Evolutionary conservation across 2,797 vertebrate species (phyloP).

Genomic region (Apodemus agrarius): DNA sequence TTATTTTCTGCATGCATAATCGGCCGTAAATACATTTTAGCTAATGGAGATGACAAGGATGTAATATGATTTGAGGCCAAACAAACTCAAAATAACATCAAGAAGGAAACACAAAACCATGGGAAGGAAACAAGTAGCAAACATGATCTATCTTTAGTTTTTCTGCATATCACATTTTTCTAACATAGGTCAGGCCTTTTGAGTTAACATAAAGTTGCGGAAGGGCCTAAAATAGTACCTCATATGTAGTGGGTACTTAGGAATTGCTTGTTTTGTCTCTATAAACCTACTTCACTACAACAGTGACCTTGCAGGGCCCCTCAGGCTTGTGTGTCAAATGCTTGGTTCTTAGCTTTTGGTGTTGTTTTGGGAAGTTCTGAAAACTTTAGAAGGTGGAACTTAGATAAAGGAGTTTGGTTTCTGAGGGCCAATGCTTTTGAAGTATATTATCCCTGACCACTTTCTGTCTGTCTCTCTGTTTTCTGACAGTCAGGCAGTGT

Average conservation of each 20-base stretch:
- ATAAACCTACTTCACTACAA: not conserved
- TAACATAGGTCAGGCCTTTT: not conserved
- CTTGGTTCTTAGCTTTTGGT: not conserved
- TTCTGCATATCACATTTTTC: not conserved
- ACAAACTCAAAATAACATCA: constrained; percentile 77
- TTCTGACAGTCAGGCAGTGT: not conserved
- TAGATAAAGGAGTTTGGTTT: not conserved
- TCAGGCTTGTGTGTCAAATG: not conserved
- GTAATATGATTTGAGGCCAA: constrained; percentile 79
- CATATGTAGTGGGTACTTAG: not conserved
- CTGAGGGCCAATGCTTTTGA: not conserved
- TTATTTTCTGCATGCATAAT: constrained; percentile 84
- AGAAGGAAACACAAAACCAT: constrained; percentile 65
- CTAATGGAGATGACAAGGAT: constrained; percentile 82
- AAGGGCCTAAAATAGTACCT: not conserved
- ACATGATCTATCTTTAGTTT: constrained; percentile 27
- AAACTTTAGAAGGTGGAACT: not conserved
- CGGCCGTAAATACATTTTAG: constrained; percentile 82
- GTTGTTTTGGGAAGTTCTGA: not conserved
- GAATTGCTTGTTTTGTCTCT: not conserved
- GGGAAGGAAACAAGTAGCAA: constrained; percentile 51
- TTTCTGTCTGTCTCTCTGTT: not conserved
- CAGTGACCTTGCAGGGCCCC: not conserved
- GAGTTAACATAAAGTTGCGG: constrained; percentile 16
- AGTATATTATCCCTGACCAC: not conserved